Conservation (phyloP, 2,113 vertebrate species). For the Xenopus tropicalis region UCB_Xtro_10.0 CM004444.2:158439501-158440000, state of each 20-base stretch:
- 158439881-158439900: conserved; percentile 3
- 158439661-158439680: no score
- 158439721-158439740: conserved; percentile 82
- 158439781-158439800: conserved; percentile 73
- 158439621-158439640: conserved; percentile 74
- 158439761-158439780: conserved; percentile 88
- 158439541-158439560: conserved; percentile 39
- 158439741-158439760: conserved; percentile 69
- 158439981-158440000: conserved; percentile 80
- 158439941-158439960: conserved; percentile 70
- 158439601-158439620: conserved; percentile 72
- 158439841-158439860: conserved; percentile 77
- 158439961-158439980: conserved; percentile 73
- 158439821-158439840: conserved; percentile 84
- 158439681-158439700: background rate
- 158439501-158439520: no score
- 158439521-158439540: no score
- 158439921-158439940: conserved; percentile 74
- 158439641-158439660: conserved; percentile 60
- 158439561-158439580: conserved; percentile 66
- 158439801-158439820: conserved; percentile 89
- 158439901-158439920: conserved; percentile 20
- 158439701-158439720: conserved; percentile 59
- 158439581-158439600: conserved; percentile 69
- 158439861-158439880: background rate